These are phyloP conservation scores for Drosophila limbata DNA, from an alignment of 2,888 invertebrate genomes.

Conservation along the genomic window DNA sequence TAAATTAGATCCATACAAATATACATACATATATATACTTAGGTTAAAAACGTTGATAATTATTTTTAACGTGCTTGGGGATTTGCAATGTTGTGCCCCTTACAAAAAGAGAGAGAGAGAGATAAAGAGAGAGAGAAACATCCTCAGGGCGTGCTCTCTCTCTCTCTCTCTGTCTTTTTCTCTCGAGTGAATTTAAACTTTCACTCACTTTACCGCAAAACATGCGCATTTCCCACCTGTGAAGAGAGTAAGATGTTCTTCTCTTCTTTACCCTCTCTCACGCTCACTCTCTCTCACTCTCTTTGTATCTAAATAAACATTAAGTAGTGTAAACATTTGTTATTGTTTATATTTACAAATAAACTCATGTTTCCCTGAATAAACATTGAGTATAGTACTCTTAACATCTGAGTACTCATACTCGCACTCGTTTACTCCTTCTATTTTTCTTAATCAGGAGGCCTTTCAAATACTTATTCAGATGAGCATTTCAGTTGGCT, in stretches of 20 bases:
- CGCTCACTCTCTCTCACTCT: slow-evolving; percentile 10
- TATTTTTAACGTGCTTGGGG: slow-evolving; percentile 80
- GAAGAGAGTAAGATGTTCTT: slow-evolving; percentile 24
- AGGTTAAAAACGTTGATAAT: slow-evolving; percentile 75
- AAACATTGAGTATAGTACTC: slow-evolving; percentile 30
- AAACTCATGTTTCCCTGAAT: slow-evolving; percentile 39
- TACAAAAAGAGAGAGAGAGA: slow-evolving; percentile 20
- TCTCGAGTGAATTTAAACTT: slow-evolving; percentile 29
- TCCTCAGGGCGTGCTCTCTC: slow-evolving; percentile 35
- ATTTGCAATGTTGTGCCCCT: slow-evolving; percentile 64
- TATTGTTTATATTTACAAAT: slow-evolving; percentile 76
- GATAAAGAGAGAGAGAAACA: slow-evolving; percentile 14
- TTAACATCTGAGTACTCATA: neutral
- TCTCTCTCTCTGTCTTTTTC: neutral
- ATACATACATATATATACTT: slow-evolving; percentile 18
- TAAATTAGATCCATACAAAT: slow-evolving; percentile 15
- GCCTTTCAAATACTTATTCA: slow-evolving; percentile 8
- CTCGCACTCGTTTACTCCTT: neutral
- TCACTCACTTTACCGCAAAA: slow-evolving; percentile 55
- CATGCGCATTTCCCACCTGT: slow-evolving; percentile 77
- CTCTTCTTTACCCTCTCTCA: slow-evolving; percentile 25
- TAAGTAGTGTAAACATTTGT: slow-evolving; percentile 62
- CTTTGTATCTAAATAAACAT: slow-evolving; percentile 5
- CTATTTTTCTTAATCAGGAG: slow-evolving; percentile 1
- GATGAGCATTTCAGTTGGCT: slow-evolving; percentile 16